A percentile compares a stretch with the other conserved stretches of the same genome.
phyloP scores from a whole-genome alignment of 2,113 vertebrate species.

The Hypocryptadius cinnamomeus region DNA sequence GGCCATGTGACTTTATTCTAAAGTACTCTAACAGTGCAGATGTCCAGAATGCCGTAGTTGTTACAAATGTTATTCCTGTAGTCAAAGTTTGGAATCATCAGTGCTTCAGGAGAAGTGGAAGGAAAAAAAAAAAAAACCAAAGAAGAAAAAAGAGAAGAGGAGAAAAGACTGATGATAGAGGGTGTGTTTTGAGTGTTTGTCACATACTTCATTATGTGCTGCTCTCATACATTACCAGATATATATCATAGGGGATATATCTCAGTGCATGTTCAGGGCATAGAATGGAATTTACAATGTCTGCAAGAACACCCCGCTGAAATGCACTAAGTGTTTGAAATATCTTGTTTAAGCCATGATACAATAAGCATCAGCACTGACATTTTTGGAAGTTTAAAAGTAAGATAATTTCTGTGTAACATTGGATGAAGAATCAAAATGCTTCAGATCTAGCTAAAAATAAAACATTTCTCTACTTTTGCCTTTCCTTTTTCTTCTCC shows the following conservation, averaged over 20 bases:
- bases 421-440: constrained; percentile 52
- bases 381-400: constrained; percentile 60
- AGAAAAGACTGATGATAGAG: neutral
- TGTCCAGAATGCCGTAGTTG: constrained; percentile 68
- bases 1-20: constrained; percentile 76
- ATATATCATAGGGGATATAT: constrained; percentile 2
- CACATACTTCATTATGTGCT: constrained; percentile 13
- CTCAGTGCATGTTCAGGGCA: constrained; percentile 18
- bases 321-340: neutral
- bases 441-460: constrained; percentile 65
- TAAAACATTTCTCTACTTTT: constrained; percentile 66
- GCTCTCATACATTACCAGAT: neutral
- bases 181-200: constrained; percentile 22
- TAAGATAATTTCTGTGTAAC: constrained; percentile 63
- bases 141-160: neutral
- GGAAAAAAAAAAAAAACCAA: neutral
- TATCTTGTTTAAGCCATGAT: constrained; percentile 12
- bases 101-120: neutral
- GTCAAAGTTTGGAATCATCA: constrained; percentile 59
- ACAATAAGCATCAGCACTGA: constrained; percentile 43
- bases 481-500: constrained; percentile 62
- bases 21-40: constrained; percentile 71
- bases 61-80: constrained; percentile 64
- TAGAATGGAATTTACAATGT: constrained; percentile 2
- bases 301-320: neutral